Base-by-base conservation (phyloP, 2,797 vertebrate genomes). In the Hirundo rustica region DNA sequence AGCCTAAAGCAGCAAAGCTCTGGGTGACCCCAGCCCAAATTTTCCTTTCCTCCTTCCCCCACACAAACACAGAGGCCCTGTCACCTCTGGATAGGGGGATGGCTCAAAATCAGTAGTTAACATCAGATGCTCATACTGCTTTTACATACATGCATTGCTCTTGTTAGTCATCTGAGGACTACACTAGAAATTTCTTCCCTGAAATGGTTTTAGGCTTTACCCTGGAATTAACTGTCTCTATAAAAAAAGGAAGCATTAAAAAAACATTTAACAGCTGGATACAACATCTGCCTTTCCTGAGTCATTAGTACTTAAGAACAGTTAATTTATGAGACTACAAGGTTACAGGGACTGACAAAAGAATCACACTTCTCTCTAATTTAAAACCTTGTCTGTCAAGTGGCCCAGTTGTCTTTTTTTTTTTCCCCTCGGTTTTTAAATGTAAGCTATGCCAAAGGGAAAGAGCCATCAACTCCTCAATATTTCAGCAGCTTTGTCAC, bases 221-320 rank as follows among this genome's bases (percentile, higher is more conserved):
- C 13, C 34, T 68, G 79, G 58, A 95, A 96, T 94, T 96, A 94
- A 92, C 70, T 68, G 21, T 16, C 48, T 80, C 84, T 54, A 53
- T 70, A 84, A 94, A 95, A 89, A 91, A 88, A 62, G n/a, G 40
- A 88, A 85, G 70, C 85, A 94, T 95, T 96, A 95, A 93, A 92
- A 95, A 84, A 71, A 34, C 58, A 94, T 93, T 88, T 89, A 95
- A 94, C 96, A 97, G 92, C 88, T 96, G 96, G 93, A 96, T 94
- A 83, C 81, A 96, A 82, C 96, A 97, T 91, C 94, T 97, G 96
- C 82, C 66, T 88, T 89, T 95, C 85, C 64, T 48, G 94, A 91
- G 94, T 90, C 94, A 96, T 96, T 96, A 95, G 81, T 85, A 88
- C 34, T 91, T 95, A 85, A 93, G 84, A 95, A 70, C 73, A 89